phyloP scores from a whole-genome alignment of 2,113 vertebrate genomes.

The Phoxinus phoxinus region DNA sequence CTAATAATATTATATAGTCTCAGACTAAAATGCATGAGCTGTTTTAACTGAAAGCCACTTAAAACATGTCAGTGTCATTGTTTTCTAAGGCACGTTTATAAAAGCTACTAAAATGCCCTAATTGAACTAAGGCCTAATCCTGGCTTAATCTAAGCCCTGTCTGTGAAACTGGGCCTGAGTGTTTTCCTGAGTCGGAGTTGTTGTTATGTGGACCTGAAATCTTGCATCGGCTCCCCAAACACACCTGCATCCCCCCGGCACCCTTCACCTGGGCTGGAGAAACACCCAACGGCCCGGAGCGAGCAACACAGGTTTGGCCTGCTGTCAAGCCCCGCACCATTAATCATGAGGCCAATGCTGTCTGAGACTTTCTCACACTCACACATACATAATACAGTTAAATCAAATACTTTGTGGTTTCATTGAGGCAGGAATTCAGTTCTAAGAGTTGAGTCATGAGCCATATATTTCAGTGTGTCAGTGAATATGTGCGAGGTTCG shows the following conservation, averaged over 20 bases:
- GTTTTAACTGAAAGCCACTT: no score
- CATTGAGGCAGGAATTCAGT: neutral
- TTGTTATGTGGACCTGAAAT: neutral
- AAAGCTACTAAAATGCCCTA: no score
- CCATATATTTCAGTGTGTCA: neutral
- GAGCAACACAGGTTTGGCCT: slow-evolving; percentile 71
- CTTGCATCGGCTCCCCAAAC: slow-evolving; percentile 37
- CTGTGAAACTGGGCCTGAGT: neutral
- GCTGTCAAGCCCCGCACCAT: slow-evolving; percentile 73
- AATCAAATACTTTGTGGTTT: neutral
- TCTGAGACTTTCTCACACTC: neutral
- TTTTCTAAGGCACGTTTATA: no score
- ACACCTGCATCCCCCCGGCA: slow-evolving; percentile 73
- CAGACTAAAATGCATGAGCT: no score
- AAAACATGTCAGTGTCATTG: no score
- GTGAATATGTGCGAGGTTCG: slow-evolving; percentile 4
- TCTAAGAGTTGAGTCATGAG: neutral
- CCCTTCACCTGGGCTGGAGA: slow-evolving; percentile 63
- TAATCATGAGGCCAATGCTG: slow-evolving; percentile 68
- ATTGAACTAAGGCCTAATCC: no score
- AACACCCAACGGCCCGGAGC: slow-evolving; percentile 69
- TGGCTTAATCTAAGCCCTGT: no score
- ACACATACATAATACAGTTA: neutral
- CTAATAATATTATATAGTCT: neutral
- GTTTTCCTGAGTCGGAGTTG: slow-evolving; percentile 1